Percentiles rank a stretch among this genome's conserved stretches.
phyloP scores from a whole-genome alignment of 2,113 vertebrate species.

The rabbit (Oryctolagus cuniculus) region DNA sequence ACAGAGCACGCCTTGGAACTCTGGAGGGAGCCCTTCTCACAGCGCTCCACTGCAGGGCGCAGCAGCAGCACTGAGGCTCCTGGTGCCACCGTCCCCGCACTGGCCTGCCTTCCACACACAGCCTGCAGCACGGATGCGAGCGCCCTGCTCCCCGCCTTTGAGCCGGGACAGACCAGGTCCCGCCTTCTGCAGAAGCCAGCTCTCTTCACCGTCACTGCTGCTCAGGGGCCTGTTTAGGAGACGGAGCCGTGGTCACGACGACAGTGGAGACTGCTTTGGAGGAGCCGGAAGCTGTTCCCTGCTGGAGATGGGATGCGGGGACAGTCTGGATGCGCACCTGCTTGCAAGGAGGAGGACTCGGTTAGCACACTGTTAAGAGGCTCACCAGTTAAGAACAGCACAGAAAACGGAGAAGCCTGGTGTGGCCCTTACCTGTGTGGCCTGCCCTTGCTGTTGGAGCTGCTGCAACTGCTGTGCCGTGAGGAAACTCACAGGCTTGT shows the following conservation, averaged over 20 bases:
- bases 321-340: conserved; percentile 98
- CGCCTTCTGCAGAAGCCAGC: not conserved
- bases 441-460: conserved; percentile 98
- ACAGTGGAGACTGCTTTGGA: conserved; percentile 96
- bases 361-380: not conserved
- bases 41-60: not conserved
- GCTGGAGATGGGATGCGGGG: conserved; percentile 95
- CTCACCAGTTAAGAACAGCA: not conserved
- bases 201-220: conserved; percentile 86
- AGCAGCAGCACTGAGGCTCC: not conserved
- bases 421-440: conserved; percentile 92
- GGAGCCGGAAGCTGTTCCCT: conserved; percentile 92
- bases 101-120: not conserved
- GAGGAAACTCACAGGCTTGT: conserved; percentile 98
- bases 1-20: not conserved
- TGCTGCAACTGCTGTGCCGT: conserved; percentile 98
- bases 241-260: conserved; percentile 95
- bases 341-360: not conserved
- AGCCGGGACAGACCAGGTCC: not conserved
- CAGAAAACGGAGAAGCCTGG: not conserved
- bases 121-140: not conserved
- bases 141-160: not conserved
- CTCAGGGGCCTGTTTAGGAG: conserved; percentile 93
- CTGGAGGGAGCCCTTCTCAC: not conserved
- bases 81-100: not conserved